Evolutionary conservation across 2,797 vertebrate genomes (phyloP), one percentile per base, ranked within the genome.

Genomic region (Typhlichthys subterraneus): DNA sequence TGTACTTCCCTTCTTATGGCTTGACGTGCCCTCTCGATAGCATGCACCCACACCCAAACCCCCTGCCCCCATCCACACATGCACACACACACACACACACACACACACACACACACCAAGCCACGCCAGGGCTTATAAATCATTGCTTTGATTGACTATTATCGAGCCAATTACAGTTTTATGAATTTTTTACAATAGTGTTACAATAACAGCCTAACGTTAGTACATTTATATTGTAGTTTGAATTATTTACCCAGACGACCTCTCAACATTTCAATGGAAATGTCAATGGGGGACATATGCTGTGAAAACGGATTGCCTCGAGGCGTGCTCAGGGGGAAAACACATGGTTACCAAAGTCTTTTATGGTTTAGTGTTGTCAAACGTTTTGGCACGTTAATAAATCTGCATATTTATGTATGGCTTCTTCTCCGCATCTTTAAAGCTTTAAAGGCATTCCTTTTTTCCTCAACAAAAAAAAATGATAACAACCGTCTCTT

Each of bases 1-100:
- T 63, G 2, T 58, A 73, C 69, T 82, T 82, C 67, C 74, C 57
- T 53, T 80, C 68, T 45, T 1, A 69, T 65, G 58, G 68, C 0
- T 12, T 1, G 55, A 71, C 66, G 65, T 73, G 60, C 80, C 76
- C 76, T 71, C 72, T 12, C 58, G 0, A 12, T 50, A 67, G 70
- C 68, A 75, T 69, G 73, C 57, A 62, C 23, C 14, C 48, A 46
- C 55, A 19, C 42, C 45, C 45, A 12, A 3, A 19, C 58, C 45
- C 57, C 12, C 57, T 57, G 61, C 67, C 70, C 49, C 29, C 29
- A 33, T 29, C 11, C 74, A 61, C 74, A 31, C 31, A 55, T 6
- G 15, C 54, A 38, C 33, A 38, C 54, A 56, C 23, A 33, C 12
- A 31, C 31, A 55, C 12, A 45, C 54, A 38, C 33, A 38, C 54